Evolutionary conservation across 2,797 vertebrate species (phyloP).

Genomic region (Aldrovandia affinis): DNA sequence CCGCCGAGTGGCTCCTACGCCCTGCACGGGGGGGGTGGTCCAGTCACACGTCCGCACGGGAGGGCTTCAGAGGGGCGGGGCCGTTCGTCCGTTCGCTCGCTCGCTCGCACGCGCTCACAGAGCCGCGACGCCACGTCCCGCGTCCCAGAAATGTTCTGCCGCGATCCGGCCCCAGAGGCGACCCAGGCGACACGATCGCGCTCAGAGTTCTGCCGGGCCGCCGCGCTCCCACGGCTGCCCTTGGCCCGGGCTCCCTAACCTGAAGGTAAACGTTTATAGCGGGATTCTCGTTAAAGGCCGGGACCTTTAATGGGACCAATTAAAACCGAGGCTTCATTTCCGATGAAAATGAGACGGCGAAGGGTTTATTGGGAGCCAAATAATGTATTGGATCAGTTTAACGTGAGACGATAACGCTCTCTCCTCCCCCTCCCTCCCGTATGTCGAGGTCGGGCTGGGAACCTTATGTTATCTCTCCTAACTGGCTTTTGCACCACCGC

Average conservation of each 20-base stretch:
- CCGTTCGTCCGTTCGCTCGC: too few relatives aligned
- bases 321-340: slow-evolving; percentile 83
- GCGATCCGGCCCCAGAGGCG: background rate
- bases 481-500: background rate
- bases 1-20: background rate
- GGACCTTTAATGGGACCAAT: slow-evolving; percentile 81
- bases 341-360: slow-evolving; percentile 67
- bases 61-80: background rate
- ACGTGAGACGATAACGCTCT: slow-evolving; percentile 52
- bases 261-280: slow-evolving; percentile 88
- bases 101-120: background rate
- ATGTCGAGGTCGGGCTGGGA: background rate
- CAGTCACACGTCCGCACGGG: background rate
- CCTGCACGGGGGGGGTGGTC: background rate
- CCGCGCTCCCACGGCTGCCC: slow-evolving; percentile 54
- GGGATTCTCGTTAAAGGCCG: slow-evolving; percentile 76
- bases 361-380: slow-evolving; percentile 69
- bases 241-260: slow-evolving; percentile 67
- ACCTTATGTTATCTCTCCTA: too few relatives aligned
- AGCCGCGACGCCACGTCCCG: background rate
- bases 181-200: background rate
- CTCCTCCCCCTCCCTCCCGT: background rate
- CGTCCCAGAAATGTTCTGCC: background rate
- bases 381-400: slow-evolving; percentile 50
- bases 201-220: background rate